A percentile compares a stretch with the other conserved stretches of the same genome.
Conservation (phyloP, 1,140 invertebrate genomes). For the Papilio polytes region DNA sequence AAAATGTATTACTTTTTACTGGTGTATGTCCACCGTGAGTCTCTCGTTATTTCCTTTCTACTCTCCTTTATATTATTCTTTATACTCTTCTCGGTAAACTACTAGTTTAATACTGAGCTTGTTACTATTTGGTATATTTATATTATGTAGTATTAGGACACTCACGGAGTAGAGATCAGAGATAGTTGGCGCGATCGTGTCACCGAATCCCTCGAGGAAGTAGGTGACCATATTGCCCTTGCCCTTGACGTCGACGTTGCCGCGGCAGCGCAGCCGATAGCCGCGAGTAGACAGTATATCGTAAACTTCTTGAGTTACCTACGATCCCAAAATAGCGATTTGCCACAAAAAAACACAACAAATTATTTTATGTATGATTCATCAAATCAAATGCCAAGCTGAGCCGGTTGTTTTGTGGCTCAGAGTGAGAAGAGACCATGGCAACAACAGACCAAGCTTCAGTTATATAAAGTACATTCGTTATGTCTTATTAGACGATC, state of each 20-base stretch:
- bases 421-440: background rate
- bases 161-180: conserved; percentile 68
- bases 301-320: conserved; percentile 95
- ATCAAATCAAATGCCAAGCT: background rate
- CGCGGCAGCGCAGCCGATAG: conserved; percentile 91
- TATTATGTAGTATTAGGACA: conserved; percentile 17
- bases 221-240: conserved; percentile 98
- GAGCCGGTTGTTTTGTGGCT: background rate
- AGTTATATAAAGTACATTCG: background rate
- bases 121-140: background rate
- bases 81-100: no score
- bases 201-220: conserved; percentile 89
- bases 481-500: background rate
- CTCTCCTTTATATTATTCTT: no score
- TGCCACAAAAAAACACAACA: background rate
- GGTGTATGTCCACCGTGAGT: background rate
- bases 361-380: conserved; percentile 5
- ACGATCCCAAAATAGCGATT: conserved; percentile 33
- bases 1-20: background rate
- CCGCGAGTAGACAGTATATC: conserved; percentile 90
- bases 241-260: conserved; percentile 95
- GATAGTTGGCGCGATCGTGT: conserved; percentile 43
- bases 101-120: background rate
- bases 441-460: background rate
- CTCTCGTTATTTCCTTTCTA: background rate